phyloP scores from a whole-genome alignment of 1,140 invertebrate genomes.

The Thaumatotibia leucotreta region DNA sequence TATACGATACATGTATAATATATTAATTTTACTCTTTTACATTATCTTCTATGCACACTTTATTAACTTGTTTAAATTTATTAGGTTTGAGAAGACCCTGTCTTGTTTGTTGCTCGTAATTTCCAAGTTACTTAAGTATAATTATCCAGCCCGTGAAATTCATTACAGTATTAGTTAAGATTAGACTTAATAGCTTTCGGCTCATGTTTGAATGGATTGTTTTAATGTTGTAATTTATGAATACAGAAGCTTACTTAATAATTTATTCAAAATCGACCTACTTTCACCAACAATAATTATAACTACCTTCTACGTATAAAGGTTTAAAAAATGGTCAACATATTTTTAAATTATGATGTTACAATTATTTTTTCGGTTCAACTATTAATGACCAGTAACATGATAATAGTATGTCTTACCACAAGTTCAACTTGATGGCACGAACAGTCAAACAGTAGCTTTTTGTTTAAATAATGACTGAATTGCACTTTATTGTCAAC shows the following conservation, averaged over 20 bases:
- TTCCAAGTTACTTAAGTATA: background rate
- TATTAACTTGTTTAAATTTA: conserved; percentile 6
- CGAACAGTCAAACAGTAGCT: too few relatives aligned
- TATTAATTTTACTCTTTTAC: conserved; percentile 2
- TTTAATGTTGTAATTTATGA: background rate
- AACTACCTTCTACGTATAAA: too few relatives aligned
- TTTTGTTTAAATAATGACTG: conserved; percentile 25
- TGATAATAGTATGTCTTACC: too few relatives aligned
- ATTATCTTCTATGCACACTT: conserved; percentile 1
- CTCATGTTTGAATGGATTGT: background rate
- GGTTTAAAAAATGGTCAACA: too few relatives aligned
- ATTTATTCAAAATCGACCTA: too few relatives aligned
- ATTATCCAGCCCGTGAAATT: background rate
- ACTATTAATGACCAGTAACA: too few relatives aligned
- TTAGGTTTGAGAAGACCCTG: background rate
- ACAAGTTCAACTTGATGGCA: too few relatives aligned
- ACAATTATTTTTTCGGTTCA: too few relatives aligned
- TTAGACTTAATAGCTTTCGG: background rate
- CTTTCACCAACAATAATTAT: too few relatives aligned
- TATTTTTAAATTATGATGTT: too few relatives aligned
- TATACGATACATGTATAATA: background rate
- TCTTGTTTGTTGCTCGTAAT: background rate
- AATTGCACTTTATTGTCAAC: conserved; percentile 56
- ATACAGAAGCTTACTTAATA: background rate
- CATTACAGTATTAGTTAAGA: background rate